A percentile compares a stretch with the other conserved stretches of the same genome.
phyloP scores from a whole-genome alignment of 1,140 invertebrate species.

The Ephestia elutella region DNA sequence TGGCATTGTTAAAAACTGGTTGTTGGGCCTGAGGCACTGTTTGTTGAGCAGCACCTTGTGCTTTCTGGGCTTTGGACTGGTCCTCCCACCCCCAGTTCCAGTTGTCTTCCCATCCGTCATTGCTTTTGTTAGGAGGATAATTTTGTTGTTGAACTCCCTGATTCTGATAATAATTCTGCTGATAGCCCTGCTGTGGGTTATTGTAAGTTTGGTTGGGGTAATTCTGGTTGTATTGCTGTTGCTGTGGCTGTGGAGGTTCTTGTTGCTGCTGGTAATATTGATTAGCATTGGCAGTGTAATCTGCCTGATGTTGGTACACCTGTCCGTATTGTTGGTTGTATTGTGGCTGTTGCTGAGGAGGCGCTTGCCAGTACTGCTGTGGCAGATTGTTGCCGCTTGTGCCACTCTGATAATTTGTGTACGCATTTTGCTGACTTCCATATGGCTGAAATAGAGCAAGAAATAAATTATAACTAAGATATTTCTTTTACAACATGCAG shows the following conservation, averaged over 20 bases:
- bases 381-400: constrained; percentile 28
- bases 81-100: constrained; percentile 73
- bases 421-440: constrained; percentile 55
- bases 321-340: constrained; percentile 57
- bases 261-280: constrained; percentile 51
- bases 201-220: constrained; percentile 50
- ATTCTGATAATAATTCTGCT: constrained; percentile 52
- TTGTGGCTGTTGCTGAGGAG: constrained; percentile 38
- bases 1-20: constrained; percentile 56
- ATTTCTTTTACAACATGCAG: background rate
- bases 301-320: constrained; percentile 47
- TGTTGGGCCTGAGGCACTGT: constrained; percentile 18
- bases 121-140: constrained; percentile 38
- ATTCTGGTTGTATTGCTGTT: constrained; percentile 49
- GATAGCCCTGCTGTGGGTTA: constrained; percentile 42
- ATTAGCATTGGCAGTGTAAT: constrained; percentile 43
- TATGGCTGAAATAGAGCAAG: constrained; percentile 45
- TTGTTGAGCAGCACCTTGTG: constrained; percentile 13
- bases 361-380: constrained; percentile 46
- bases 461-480: background rate
- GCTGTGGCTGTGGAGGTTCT: constrained; percentile 25
- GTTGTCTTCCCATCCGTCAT: constrained; percentile 65
- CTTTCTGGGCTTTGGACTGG: constrained; percentile 45
- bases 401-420: constrained; percentile 43
- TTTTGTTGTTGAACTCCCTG: constrained; percentile 38